Evolutionary conservation across 2,113 vertebrate genomes (phyloP).

Genomic region (Spilogale gracilis): DNA sequence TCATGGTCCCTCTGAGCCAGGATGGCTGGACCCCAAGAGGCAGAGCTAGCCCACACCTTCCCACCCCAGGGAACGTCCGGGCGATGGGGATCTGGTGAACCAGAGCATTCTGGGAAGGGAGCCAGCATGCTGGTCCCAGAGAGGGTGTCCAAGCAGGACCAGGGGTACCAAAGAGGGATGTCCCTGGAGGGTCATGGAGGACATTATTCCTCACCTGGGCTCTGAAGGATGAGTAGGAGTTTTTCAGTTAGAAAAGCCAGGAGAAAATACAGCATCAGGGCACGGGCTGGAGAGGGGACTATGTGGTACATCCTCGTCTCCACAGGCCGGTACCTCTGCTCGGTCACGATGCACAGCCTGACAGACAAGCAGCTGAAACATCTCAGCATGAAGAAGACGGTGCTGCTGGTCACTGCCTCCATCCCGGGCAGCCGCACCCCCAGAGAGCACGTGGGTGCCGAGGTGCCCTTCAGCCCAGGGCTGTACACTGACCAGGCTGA

Average conservation of each 20-base stretch:
- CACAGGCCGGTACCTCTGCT: slow-evolving; percentile 94
- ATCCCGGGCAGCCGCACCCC: slow-evolving; percentile 83
- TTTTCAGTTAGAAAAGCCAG: background rate
- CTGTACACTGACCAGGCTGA: slow-evolving; percentile 93
- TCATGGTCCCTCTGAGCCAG: background rate
- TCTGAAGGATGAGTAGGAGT: background rate
- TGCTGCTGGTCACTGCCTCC: slow-evolving; percentile 88
- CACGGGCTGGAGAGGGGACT: no score
- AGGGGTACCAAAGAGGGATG: background rate
- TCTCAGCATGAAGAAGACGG: slow-evolving; percentile 88
- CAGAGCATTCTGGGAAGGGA: background rate
- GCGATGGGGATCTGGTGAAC: no score
- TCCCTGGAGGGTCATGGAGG: background rate
- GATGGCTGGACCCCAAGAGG: background rate
- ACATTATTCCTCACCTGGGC: background rate
- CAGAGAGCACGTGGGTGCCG: slow-evolving; percentile 84
- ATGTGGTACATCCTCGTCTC: background rate
- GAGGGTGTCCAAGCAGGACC: background rate
- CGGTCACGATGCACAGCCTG: slow-evolving; percentile 89
- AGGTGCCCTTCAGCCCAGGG: slow-evolving; percentile 92
- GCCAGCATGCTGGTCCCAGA: background rate
- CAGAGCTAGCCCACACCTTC: background rate
- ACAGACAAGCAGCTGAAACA: slow-evolving; percentile 91
- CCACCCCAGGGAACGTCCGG: background rate
- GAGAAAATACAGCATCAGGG: background rate